Percentiles rank a stretch among this genome's conserved stretches.
Conservation (phyloP, 2,797 vertebrate species). For the Mareca strepera region DNA sequence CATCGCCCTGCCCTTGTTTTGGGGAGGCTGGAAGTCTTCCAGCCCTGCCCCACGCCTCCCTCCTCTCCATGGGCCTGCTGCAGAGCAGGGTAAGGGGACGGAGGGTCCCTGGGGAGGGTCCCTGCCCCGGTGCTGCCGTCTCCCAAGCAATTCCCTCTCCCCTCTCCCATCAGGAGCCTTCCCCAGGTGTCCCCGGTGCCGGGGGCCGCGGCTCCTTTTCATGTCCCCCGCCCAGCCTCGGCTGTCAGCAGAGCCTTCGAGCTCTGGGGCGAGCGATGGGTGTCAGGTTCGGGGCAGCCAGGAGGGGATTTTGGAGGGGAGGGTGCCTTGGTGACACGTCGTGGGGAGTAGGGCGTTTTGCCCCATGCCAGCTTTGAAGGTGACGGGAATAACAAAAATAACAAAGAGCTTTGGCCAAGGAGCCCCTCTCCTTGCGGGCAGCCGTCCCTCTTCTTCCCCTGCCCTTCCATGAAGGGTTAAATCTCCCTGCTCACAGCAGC, state of each 20-base stretch:
- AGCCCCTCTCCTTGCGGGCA: not conserved
- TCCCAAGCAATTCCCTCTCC: not conserved
- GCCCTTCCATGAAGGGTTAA: constrained; percentile 57
- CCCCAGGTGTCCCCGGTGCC: not conserved
- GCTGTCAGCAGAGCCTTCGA: too few species aligned
- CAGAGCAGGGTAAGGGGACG: not conserved
- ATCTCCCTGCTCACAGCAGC: not conserved
- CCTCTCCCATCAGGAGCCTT: not conserved
- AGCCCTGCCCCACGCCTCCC: not conserved
- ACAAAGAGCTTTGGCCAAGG: not conserved
- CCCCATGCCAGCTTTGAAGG: not conserved
- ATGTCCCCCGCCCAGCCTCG: too few species aligned
- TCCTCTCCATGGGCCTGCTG: not conserved
- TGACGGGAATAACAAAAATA: not conserved
- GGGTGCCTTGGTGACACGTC: too few species aligned
- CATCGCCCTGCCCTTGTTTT: not conserved
- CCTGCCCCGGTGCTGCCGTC: not conserved
- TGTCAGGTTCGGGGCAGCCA: constrained; percentile 32
- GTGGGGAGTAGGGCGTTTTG: not conserved
- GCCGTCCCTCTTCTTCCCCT: not conserved
- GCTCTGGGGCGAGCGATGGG: not conserved
- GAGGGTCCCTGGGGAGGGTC: not conserved
- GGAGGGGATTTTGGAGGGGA: not conserved
- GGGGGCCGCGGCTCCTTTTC: not conserved
- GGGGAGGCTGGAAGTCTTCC: not conserved